Evolutionary conservation across 2,797 vertebrate genomes (phyloP).

Genomic region (Myotis daubentonii): DNA sequence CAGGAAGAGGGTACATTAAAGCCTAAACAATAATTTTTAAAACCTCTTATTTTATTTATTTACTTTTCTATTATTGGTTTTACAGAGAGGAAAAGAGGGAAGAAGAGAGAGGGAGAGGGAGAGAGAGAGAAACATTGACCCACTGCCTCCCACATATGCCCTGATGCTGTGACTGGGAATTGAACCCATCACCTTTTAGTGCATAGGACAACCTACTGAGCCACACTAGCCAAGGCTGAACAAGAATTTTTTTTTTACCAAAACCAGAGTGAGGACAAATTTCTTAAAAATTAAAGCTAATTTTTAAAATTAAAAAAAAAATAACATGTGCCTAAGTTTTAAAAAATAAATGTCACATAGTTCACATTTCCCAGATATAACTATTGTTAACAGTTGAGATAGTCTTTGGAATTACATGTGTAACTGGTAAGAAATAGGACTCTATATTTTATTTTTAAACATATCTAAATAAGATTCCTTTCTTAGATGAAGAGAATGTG

Average conservation of each 20-base stretch:
- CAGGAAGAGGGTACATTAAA: not conserved
- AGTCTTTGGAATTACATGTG: conserved; percentile 41
- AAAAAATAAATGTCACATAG: not conserved
- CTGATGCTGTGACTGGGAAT: too few species aligned
- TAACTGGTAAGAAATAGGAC: conserved; percentile 16
- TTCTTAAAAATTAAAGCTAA: not conserved
- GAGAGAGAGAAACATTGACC: too few species aligned
- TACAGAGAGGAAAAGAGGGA: not conserved
- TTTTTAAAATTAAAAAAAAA: conserved; percentile 33
- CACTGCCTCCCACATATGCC: too few species aligned
- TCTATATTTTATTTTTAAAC: conserved; percentile 43
- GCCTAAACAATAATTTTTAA: not conserved
- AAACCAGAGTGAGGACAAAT: not conserved
- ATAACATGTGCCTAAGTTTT: not conserved
- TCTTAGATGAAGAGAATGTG: conserved; percentile 19
- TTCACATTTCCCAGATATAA: conserved; percentile 4
- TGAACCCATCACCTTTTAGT: too few species aligned
- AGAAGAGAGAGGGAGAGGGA: too few species aligned
- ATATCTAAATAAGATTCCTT: conserved; percentile 10
- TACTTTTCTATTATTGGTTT: not conserved
- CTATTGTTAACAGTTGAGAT: not conserved
- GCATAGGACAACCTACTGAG: too few species aligned
- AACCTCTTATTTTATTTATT: not conserved
- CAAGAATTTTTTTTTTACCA: not conserved
- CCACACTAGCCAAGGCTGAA: not conserved